These are phyloP conservation scores for Grus americana DNA, from an alignment of 2,113 vertebrate genomes.

Conservation along the genomic window DNA sequence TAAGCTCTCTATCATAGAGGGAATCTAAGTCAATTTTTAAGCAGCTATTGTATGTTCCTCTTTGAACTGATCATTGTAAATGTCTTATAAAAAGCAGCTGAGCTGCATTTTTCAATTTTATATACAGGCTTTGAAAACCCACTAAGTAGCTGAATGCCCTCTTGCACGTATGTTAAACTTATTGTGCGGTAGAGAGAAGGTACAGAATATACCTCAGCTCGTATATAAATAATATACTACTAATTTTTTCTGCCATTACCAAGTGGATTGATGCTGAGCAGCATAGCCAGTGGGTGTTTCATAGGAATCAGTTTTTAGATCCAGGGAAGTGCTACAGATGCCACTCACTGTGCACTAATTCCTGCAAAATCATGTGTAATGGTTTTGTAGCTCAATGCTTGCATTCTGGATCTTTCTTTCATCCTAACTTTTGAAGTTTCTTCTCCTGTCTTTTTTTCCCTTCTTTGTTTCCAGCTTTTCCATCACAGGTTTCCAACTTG, in stretches of 20 bases:
- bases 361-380: not conserved
- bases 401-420: not conserved
- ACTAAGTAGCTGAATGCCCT: not conserved
- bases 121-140: slow-evolving; percentile 54
- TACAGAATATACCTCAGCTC: not conserved
- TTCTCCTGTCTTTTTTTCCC: not conserved
- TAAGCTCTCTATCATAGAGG: slow-evolving; percentile 6
- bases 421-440: not conserved
- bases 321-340: not conserved
- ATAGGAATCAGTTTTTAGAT: not conserved
- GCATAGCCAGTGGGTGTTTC: not conserved
- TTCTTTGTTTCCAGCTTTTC: not conserved
- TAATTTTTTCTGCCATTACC: not conserved
- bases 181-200: not conserved
- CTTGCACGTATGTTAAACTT: not conserved
- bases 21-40: slow-evolving; percentile 43
- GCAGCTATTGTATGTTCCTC: slow-evolving; percentile 38
- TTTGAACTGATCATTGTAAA: slow-evolving; percentile 57
- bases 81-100: slow-evolving; percentile 65
- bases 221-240: not conserved
- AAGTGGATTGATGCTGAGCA: not conserved
- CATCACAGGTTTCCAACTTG: not conserved
- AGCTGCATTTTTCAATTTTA: slow-evolving; percentile 50
- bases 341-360: not conserved
- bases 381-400: not conserved